These are phyloP conservation scores for Sturnus vulgaris DNA, from an alignment of 2,113 vertebrate species.

Conservation along the genomic window DNA sequence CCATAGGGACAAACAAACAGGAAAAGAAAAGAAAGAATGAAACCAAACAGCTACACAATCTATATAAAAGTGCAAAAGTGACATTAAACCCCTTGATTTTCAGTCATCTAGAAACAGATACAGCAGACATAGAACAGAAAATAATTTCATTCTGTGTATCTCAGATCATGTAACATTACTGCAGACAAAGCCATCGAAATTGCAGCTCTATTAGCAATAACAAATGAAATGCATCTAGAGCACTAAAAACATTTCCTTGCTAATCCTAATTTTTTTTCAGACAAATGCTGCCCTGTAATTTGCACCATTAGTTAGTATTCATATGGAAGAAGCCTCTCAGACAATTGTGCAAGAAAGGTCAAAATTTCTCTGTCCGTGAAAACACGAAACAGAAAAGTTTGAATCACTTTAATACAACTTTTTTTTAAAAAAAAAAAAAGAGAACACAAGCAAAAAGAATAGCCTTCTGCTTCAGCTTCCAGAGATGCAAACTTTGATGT, in stretches of 20 bases:
- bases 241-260: background rate
- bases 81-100: background rate
- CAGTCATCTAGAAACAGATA: background rate
- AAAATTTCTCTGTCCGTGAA: background rate
- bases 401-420: background rate
- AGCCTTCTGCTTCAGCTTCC: background rate
- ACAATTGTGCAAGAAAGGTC: background rate
- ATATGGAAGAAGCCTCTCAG: background rate
- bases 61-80: background rate
- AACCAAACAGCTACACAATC: background rate
- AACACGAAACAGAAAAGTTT: background rate
- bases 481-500: background rate
- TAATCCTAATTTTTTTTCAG: background rate
- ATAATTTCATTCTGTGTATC: background rate
- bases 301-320: background rate
- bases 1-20: background rate
- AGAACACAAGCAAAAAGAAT: background rate
- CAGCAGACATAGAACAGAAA: background rate
- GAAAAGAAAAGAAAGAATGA: background rate
- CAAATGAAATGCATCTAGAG: conserved; percentile 6
- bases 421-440: background rate
- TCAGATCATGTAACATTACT: background rate
- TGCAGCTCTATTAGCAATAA: conserved; percentile 9
- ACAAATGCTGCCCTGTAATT: background rate
- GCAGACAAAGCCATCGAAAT: background rate